A percentile compares a stretch with the other conserved stretches of the same genome.
These are phyloP conservation scores for Chelon labrosus DNA, from an alignment of 2,797 vertebrate species.

Conservation along the genomic window DNA sequence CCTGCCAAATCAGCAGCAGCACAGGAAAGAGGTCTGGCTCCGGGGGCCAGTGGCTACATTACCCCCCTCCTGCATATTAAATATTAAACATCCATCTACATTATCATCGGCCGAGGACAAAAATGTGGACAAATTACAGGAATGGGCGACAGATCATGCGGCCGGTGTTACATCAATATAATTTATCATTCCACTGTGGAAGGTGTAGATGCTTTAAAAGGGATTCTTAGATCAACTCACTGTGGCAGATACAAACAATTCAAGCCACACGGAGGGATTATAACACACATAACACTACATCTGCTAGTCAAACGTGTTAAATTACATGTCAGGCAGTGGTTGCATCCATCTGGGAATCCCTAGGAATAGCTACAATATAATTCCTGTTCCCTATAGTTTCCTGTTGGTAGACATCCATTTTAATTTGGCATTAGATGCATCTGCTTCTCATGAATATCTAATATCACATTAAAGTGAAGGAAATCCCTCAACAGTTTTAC, in stretches of 20 bases:
- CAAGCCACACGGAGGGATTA: not conserved
- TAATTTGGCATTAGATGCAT: slow-evolving; percentile 30
- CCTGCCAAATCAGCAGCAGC: slow-evolving; percentile 68
- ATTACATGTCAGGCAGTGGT: not conserved
- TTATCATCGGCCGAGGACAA: slow-evolving; percentile 53
- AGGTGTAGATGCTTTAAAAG: slow-evolving; percentile 8
- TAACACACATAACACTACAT: not conserved
- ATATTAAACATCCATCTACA: slow-evolving; percentile 70
- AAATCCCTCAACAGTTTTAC: slow-evolving; percentile 48
- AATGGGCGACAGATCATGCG: slow-evolving; percentile 24
- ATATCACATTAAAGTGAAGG: slow-evolving; percentile 36
- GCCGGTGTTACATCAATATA: slow-evolving; percentile 25
- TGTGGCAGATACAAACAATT: not conserved
- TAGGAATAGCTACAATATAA: not conserved
- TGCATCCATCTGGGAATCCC: slow-evolving; percentile 13
- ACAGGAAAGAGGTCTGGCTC: slow-evolving; percentile 60
- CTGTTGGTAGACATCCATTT: slow-evolving; percentile 14
- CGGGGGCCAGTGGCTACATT: slow-evolving; percentile 49
- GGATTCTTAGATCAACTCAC: slow-evolving; percentile 2
- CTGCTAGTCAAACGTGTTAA: slow-evolving; percentile 11
- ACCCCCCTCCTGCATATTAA: slow-evolving; percentile 59
- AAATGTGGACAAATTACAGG: slow-evolving; percentile 52
- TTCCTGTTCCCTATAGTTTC: slow-evolving; percentile 25
- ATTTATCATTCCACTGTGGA: slow-evolving; percentile 24
- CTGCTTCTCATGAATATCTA: slow-evolving; percentile 55